Conservation (phyloP, 1,140 invertebrate species). For the Harpegnathos saltator region DNA sequence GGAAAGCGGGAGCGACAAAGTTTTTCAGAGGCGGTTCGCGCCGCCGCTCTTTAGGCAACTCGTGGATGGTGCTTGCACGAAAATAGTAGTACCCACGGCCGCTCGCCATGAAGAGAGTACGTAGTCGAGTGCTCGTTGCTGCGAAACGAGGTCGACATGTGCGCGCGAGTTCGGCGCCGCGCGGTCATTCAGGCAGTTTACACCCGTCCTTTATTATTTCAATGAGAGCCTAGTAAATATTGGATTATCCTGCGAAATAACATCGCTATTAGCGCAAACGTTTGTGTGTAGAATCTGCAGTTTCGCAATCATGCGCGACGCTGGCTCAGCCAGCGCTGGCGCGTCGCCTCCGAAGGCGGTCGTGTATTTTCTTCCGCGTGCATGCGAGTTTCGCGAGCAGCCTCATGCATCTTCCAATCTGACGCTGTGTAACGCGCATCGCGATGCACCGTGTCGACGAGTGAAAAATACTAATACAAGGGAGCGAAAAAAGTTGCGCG, state of each 20-base stretch:
- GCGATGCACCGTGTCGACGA: neutral
- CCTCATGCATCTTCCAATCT: conserved; percentile 8
- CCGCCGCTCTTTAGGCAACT: conserved; percentile 29
- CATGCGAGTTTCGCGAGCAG: conserved; percentile 19
- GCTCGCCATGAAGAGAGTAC: neutral
- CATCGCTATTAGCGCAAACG: neutral
- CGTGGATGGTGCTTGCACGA: neutral
- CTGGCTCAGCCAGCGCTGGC: neutral
- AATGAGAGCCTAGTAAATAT: neutral
- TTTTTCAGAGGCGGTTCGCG: no score
- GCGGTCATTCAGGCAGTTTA: neutral
- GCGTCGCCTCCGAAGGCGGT: neutral
- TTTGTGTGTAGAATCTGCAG: neutral
- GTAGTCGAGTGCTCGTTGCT: neutral
- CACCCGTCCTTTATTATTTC: neutral
- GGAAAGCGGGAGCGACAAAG: no score
- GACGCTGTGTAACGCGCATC: conserved; percentile 1
- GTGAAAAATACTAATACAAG: neutral
- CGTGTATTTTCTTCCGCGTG: neutral
- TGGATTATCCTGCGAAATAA: neutral
- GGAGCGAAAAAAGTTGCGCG: neutral
- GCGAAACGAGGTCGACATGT: conserved; percentile 12
- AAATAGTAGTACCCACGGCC: conserved; percentile 2
- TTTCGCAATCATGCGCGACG: neutral
- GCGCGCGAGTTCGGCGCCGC: neutral